These are phyloP conservation scores for Dolomedes plantarius DNA, from an alignment of 2,888 invertebrate genomes.

Conservation along the genomic window DNA sequence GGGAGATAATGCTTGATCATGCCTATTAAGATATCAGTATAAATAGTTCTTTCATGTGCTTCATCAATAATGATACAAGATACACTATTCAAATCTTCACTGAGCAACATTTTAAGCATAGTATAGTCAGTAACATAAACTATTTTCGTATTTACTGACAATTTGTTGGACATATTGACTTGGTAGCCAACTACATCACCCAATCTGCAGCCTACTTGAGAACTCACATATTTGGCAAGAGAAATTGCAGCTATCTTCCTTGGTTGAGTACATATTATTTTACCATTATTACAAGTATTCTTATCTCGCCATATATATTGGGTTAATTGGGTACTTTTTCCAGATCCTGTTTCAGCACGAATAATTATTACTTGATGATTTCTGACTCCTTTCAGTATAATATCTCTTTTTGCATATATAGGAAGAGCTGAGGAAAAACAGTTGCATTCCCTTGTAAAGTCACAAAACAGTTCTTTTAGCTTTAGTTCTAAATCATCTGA, in stretches of 20 bases:
- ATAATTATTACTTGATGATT: slow-evolving; percentile 76
- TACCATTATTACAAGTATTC: slow-evolving; percentile 74
- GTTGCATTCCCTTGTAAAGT: slow-evolving; percentile 59
- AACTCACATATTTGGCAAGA: slow-evolving; percentile 76
- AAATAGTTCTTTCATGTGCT: slow-evolving; percentile 77
- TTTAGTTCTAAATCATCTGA: slow-evolving; percentile 21
- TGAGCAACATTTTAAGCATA: slow-evolving; percentile 76
- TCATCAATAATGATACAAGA: slow-evolving; percentile 77
- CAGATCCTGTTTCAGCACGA: slow-evolving; percentile 77
- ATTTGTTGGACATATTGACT: slow-evolving; percentile 74
- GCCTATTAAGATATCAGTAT: slow-evolving; percentile 77
- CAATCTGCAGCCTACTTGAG: slow-evolving; percentile 75
- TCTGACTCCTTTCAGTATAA: slow-evolving; percentile 44
- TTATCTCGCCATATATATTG: slow-evolving; percentile 76
- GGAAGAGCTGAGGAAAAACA: slow-evolving; percentile 48
- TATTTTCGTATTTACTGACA: slow-evolving; percentile 74
- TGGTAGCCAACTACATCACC: slow-evolving; percentile 75
- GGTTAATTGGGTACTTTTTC: slow-evolving; percentile 77
- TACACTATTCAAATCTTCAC: slow-evolving; percentile 74
- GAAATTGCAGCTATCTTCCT: slow-evolving; percentile 77
- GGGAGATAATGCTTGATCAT: slow-evolving; percentile 75
- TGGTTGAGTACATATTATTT: slow-evolving; percentile 77
- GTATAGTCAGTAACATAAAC: slow-evolving; percentile 77
- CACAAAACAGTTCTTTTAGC: slow-evolving; percentile 21
- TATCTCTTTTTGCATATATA: slow-evolving; percentile 61